phyloP scores from a whole-genome alignment of 2,113 vertebrate species.

The Carassius gibelio region DNA sequence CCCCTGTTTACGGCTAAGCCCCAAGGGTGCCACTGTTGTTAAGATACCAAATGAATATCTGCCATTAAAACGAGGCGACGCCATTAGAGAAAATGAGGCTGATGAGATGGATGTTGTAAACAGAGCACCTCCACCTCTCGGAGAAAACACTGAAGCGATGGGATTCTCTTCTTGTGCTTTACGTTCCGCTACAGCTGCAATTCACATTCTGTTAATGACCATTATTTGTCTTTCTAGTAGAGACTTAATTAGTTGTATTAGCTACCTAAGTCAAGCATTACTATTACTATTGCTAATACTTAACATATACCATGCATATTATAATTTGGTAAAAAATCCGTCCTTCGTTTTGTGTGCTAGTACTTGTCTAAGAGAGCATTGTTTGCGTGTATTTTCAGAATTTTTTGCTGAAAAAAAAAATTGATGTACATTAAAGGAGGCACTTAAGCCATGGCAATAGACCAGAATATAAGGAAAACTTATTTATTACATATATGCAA shows the following conservation, averaged over 20 bases:
- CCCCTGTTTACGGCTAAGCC: slow-evolving; percentile 17
- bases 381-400: no score
- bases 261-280: background rate
- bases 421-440: background rate
- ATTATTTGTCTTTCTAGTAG: background rate
- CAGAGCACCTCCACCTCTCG: slow-evolving; percentile 18
- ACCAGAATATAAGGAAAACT: background rate
- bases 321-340: background rate
- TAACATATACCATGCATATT: background rate
- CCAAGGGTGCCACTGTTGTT: slow-evolving; percentile 20
- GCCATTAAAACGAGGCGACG: slow-evolving; percentile 24
- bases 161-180: background rate
- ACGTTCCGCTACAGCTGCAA: background rate
- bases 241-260: slow-evolving; percentile 5
- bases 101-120: slow-evolving; percentile 42
- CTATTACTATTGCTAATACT: background rate
- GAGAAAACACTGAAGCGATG: background rate
- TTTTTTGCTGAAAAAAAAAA: no score
- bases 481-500: background rate
- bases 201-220: background rate
- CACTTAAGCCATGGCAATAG: background rate
- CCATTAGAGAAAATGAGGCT: slow-evolving; percentile 38
- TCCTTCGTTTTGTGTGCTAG: background rate
- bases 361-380: background rate
- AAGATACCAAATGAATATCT: slow-evolving; percentile 16